Base-by-base conservation (phyloP, 2,888 invertebrate genomes). In the Chouioia cunea region DNA sequence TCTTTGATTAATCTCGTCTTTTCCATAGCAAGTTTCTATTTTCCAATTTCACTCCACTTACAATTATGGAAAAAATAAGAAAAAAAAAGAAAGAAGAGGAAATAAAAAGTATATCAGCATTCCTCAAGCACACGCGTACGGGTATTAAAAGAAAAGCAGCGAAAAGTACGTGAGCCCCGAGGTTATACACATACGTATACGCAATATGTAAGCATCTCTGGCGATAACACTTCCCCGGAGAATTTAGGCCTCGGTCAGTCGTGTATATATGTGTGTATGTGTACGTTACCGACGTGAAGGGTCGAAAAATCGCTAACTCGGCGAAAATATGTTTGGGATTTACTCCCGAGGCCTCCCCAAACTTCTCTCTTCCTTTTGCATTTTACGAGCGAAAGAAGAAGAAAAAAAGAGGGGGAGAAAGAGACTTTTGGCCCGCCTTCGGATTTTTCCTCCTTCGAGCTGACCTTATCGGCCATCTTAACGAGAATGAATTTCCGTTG, bases 261-360 rank as follows among this genome's bases (percentile, higher is more conserved):
- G 74, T 73, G 58, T 36, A 12, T 36, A 12, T 36, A 36, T 36
- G 36, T 6, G 36, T 36, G 6, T 36, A 12, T 36, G 10, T 23
- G 18, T 20, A 15, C 43, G 8, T 15, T 46, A 16, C 54, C 46
- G 50, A 36, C 36, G 16, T 22, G 56, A 36, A 46, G 27, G 47
- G 2, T 23, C 56, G 48, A 75, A 79, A 81, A 83, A 82, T 82
- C 79, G 83, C 83, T 80, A 83, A 84, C 81, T 80, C 80, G 76
- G 83, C 81, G 79, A 81, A 83, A 84, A 84, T 84, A 83, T 84
- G 82, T 80, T 83, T 78, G 80, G 82, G 82, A 82, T 82, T 79
- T 78, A 78, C 76, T 75, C 70, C 71, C 65, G 66, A 63, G 72
- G 68, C 78, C 79, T 72, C 77, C 75, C 77, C 76, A 78, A 80